Evolutionary conservation across 53 echinoderm and acorn worm species (phyloP), one percentile per base, ranked within the genome.

Genomic region (Astropecten irregularis): DNA sequence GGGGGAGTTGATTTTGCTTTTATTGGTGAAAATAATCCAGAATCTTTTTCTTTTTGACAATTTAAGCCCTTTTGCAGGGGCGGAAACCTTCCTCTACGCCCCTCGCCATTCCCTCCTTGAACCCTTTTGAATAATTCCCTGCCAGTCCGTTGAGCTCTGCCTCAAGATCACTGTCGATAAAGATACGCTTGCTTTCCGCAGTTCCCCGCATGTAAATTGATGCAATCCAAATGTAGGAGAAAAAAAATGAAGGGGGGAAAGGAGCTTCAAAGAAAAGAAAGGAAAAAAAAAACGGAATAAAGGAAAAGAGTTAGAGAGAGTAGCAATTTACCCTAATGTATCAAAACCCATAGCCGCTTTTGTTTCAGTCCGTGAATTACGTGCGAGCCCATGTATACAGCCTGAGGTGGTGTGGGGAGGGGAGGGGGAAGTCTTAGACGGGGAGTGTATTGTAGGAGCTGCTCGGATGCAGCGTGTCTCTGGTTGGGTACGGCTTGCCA

Each of bases 241-340:
- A n/a, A n/a, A n/a, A n/a, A n/a, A n/a, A n/a, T n/a, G 65, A 65
- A 21, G 21, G 8, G 7, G 27, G 4, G 30, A 18, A 58, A 2
- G 59, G 65, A 9, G 65, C 2, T 8, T n/a, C 5, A 65, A 23
- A 68, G 19, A 68, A 68, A 2, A 1, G 11, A 34, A 36, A 64
- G 35, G n/a, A 64, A 62, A 22, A 42, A 11, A 42, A 42, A n/a
- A n/a, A n/a, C n/a, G n/a, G n/a, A n/a, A n/a, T n/a, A n/a, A 42
- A 42, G 42, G 42, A 42, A 42, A 42, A 11, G 42, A 42, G 11
- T 42, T 6, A 42, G 42, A 42, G 42, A 59, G 46, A 62, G 30
- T 10, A 47, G 21, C 79, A 62, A 79, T 79, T 79, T 79, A 22
- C 19, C 18, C 29, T 48, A 62, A 79, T 62, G 60, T 61, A 60